phyloP scores from a whole-genome alignment of 1,140 invertebrate species.

The Halesus radiatus region DNA sequence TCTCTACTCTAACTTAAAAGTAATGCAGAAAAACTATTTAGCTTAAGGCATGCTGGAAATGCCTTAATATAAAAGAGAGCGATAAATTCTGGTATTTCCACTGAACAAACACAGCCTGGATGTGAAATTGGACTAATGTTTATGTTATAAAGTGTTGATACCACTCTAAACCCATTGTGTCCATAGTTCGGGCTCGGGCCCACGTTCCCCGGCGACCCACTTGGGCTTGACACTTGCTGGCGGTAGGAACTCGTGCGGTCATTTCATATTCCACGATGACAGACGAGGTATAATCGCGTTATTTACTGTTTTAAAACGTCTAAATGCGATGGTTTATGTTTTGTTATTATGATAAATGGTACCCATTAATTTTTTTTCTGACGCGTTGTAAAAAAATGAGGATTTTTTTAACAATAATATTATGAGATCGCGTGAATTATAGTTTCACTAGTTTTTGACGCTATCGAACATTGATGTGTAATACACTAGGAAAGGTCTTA shows the following conservation, averaged over 20 bases:
- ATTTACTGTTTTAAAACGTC: constrained; percentile 51
- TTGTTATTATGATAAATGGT: constrained; percentile 33
- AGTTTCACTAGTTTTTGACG: background rate
- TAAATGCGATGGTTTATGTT: constrained; percentile 6
- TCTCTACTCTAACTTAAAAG: too few relatives aligned
- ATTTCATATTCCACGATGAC: constrained; percentile 53
- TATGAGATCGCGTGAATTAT: background rate
- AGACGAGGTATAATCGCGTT: constrained; percentile 50
- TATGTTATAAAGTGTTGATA: constrained; percentile 35
- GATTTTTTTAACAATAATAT: background rate
- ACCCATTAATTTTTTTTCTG: constrained; percentile 9
- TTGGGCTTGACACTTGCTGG: constrained; percentile 30
- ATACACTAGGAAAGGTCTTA: too few relatives aligned
- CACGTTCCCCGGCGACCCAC: constrained; percentile 36
- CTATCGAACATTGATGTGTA: background rate
- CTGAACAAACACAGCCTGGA: too few relatives aligned
- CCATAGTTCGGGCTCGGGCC: constrained; percentile 2
- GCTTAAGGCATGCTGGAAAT: too few relatives aligned
- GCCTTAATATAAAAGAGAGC: too few relatives aligned
- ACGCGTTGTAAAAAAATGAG: background rate
- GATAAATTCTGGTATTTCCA: too few relatives aligned
- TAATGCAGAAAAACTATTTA: too few relatives aligned
- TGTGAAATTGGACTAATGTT: too few relatives aligned
- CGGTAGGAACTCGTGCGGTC: constrained; percentile 19
- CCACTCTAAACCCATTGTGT: constrained; percentile 31